Conservation (phyloP, 2,113 vertebrate genomes). For the Eupsittula cactorum region DNA sequence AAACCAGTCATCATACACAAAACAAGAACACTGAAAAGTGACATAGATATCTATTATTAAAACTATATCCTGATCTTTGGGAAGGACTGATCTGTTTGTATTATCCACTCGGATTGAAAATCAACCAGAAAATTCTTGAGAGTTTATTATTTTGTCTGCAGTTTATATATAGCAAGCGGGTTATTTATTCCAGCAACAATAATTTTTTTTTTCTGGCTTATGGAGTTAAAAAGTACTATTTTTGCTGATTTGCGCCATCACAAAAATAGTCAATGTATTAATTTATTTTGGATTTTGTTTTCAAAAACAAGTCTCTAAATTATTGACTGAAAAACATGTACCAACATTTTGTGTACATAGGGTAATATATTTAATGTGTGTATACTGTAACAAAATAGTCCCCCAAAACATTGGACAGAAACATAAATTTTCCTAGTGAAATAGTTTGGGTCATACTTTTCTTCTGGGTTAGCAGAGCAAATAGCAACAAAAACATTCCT, state of each 20-base stretch:
- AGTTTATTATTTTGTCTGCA: neutral
- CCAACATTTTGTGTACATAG: neutral
- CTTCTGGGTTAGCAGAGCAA: neutral
- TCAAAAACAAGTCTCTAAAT: neutral
- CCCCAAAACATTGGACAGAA: neutral
- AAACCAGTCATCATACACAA: neutral
- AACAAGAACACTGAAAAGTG: neutral
- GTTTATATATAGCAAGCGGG: conserved; percentile 30
- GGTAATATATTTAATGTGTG: neutral
- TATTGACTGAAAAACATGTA: neutral
- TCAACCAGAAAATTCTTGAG: neutral
- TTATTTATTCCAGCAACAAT: conserved; percentile 30
- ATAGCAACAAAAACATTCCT: conserved; percentile 34
- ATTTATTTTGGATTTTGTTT: conserved; percentile 13
- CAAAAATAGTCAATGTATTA: neutral
- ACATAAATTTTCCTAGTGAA: neutral
- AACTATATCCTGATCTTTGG: neutral
- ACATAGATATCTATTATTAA: neutral
- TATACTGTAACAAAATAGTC: neutral
- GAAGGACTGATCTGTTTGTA: neutral
- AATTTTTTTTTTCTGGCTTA: neutral
- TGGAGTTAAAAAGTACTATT: neutral
- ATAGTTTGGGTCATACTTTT: neutral
- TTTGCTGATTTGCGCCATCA: neutral
- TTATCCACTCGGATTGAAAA: neutral